A percentile compares a stretch with the other conserved stretches of the same genome.
Conservation (phyloP, 2,888 invertebrate genomes). For the Noctua janthina region DNA sequence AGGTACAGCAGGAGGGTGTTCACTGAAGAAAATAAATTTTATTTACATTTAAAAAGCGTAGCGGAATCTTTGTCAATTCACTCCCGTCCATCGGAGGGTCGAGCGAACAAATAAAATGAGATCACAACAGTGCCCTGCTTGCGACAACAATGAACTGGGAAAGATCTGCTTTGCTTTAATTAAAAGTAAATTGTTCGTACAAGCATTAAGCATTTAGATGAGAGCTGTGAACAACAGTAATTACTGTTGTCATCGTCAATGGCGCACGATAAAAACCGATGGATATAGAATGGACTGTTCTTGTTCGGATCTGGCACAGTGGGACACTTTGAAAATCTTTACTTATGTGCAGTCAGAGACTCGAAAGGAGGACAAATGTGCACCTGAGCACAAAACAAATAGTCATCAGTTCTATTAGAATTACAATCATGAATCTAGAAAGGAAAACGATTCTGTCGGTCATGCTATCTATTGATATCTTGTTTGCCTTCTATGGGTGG, state of each 20-base stretch:
- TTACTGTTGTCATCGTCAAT: slow-evolving; percentile 63
- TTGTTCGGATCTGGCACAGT: slow-evolving; percentile 43
- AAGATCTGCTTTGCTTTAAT: slow-evolving; percentile 80
- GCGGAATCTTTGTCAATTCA: slow-evolving; percentile 75
- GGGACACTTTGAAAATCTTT: slow-evolving; percentile 25
- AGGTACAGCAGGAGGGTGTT: slow-evolving; percentile 60
- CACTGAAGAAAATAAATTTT: slow-evolving; percentile 72
- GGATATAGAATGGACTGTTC: slow-evolving; percentile 34
- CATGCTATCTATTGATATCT: slow-evolving; percentile 13
- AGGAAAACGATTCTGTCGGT: not conserved
- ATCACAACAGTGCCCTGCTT: slow-evolving; percentile 69
- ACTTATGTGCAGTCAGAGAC: slow-evolving; percentile 29
- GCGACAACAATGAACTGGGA: slow-evolving; percentile 77
- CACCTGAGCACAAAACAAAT: slow-evolving; percentile 33
- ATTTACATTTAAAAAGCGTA: slow-evolving; percentile 75
- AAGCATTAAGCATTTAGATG: slow-evolving; percentile 67
- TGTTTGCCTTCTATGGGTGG: slow-evolving; percentile 9
- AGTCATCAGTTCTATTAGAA: slow-evolving; percentile 22
- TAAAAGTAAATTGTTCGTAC: slow-evolving; percentile 82
- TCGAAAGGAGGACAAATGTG: slow-evolving; percentile 39
- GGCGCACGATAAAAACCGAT: slow-evolving; percentile 51
- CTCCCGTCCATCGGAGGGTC: slow-evolving; percentile 72
- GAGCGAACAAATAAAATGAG: slow-evolving; percentile 79
- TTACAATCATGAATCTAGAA: slow-evolving; percentile 24
- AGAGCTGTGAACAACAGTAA: slow-evolving; percentile 66